Percentiles rank a stretch among this genome's conserved stretches.
These are phyloP conservation scores for Lonchura striata DNA, from an alignment of 2,113 vertebrate species.

Conservation along the genomic window DNA sequence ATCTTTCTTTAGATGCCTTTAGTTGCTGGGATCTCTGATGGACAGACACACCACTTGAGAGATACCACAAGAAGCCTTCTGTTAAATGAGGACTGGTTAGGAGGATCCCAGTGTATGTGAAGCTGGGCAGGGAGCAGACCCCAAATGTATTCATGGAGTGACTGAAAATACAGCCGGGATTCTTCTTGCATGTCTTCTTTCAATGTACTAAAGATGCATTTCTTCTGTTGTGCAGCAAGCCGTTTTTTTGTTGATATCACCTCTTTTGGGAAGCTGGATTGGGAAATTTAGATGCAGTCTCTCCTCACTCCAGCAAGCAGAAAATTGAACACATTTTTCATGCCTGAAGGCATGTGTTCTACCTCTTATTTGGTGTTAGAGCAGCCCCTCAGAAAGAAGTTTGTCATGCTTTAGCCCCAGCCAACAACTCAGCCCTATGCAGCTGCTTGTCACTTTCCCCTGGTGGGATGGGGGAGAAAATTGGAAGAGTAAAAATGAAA, in stretches of 20 bases:
- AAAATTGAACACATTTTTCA: neutral
- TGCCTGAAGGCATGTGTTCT: neutral
- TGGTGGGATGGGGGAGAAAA: neutral
- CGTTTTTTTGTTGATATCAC: neutral
- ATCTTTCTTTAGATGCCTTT: neutral
- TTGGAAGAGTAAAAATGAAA: neutral
- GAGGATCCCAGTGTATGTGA: neutral
- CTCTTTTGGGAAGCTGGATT: neutral
- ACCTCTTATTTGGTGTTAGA: neutral
- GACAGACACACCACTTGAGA: neutral
- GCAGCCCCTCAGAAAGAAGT: neutral
- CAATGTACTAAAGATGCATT: rapidly evolving
- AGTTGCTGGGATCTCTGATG: neutral
- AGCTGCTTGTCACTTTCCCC: neutral
- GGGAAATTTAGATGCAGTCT: neutral
- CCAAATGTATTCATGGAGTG: neutral
- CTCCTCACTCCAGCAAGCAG: neutral
- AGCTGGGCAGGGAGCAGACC: neutral
- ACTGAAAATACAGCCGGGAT: neutral
- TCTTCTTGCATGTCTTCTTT: neutral
- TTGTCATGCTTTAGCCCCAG: neutral
- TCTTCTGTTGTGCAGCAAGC: neutral
- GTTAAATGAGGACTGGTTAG: neutral
- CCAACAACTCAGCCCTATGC: neutral
- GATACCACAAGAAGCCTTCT: neutral